A percentile compares a stretch with the other conserved stretches of the same genome.
phyloP scores from a whole-genome alignment of 2,113 vertebrate genomes.

The Microtus pennsylvanicus region DNA sequence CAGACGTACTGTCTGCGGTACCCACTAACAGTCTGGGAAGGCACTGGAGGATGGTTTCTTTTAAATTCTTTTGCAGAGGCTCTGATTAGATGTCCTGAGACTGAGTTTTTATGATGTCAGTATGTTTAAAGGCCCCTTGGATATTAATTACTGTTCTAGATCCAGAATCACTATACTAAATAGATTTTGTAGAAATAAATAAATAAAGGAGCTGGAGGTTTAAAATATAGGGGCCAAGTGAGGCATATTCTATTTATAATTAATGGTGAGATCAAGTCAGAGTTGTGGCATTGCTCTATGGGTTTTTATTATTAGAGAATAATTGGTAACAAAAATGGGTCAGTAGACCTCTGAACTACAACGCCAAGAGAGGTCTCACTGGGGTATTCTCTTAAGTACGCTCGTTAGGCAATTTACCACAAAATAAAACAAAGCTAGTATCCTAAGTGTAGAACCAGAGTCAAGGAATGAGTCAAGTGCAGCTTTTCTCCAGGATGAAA shows the following conservation, averaged over 20 bases:
- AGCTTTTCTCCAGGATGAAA: not conserved
- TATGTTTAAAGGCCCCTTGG: constrained; percentile 33
- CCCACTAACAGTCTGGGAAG: not conserved
- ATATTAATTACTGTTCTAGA: not conserved
- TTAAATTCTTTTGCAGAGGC: not conserved
- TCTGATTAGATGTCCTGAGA: constrained; percentile 3
- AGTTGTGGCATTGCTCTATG: not conserved
- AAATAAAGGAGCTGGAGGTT: not conserved
- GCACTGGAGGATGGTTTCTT: not conserved
- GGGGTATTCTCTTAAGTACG: constrained; percentile 1
- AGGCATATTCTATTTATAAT: constrained; percentile 22
- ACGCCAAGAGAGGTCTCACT: not conserved
- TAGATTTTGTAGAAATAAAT: constrained; percentile 8
- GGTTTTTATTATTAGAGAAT: constrained; percentile 31
- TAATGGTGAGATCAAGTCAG: not conserved
- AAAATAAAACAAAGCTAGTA: not conserved
- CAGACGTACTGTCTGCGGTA: not conserved
- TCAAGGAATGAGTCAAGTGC: constrained; percentile 6
- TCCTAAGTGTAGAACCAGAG: not conserved
- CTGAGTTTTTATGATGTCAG: not conserved
- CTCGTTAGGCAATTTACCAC: not conserved
- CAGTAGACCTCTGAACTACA: not conserved
- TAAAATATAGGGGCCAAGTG: not conserved
- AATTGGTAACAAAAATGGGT: constrained; percentile 33
- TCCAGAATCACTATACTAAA: not conserved